phyloP scores from a whole-genome alignment of 2,113 vertebrate genomes.

The Pogonocichla stellata region DNA sequence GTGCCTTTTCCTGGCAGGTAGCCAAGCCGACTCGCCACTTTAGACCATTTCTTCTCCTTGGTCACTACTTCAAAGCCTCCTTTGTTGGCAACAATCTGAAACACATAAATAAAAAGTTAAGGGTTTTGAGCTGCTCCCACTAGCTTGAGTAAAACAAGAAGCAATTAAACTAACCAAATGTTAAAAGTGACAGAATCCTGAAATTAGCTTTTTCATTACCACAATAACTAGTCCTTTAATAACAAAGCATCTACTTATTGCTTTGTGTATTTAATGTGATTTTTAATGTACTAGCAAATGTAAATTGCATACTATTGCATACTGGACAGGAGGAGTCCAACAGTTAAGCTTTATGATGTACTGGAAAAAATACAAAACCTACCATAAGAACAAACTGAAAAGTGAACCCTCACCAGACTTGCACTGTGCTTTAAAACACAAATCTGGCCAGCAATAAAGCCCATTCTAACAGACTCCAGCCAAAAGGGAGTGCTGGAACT shows the following conservation, averaged over 20 bases:
- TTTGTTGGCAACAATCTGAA: constrained; percentile 91
- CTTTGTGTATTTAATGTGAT: not conserved
- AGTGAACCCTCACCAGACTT: not conserved
- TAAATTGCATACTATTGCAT: not conserved
- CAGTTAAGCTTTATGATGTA: not conserved
- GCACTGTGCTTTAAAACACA: not conserved
- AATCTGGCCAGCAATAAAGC: not conserved
- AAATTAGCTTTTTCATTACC: not conserved
- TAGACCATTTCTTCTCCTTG: constrained; percentile 97
- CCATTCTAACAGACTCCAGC: not conserved
- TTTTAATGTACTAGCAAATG: not conserved
- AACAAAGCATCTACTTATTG: not conserved
- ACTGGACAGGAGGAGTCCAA: not conserved
- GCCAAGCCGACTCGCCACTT: constrained; percentile 89
- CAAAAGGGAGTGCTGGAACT: not conserved
- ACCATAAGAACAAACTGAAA: not conserved
- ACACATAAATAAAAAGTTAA: not conserved
- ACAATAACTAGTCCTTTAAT: not conserved
- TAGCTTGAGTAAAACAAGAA: not conserved
- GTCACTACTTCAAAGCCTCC: constrained; percentile 93
- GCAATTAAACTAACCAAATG: not conserved
- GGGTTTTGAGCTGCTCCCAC: not conserved
- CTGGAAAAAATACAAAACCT: not conserved
- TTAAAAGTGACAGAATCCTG: not conserved
- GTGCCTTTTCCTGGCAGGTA: constrained; percentile 91